These are phyloP conservation scores for Epizoanthus rinbou DNA, from an alignment of 92 coral and sea anemone genomes.

Conservation along the genomic window DNA sequence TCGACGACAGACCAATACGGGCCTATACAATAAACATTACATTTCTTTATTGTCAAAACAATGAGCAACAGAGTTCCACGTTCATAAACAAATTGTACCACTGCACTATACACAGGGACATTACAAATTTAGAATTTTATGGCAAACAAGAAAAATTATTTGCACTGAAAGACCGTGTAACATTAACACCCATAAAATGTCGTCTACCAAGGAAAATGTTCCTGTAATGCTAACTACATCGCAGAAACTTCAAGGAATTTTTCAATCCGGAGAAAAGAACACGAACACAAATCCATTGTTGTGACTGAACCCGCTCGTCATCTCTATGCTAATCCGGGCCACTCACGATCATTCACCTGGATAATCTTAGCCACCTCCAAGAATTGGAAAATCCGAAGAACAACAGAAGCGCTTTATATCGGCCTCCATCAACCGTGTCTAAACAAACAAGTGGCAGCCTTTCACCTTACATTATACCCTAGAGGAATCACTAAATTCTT, in stretches of 20 bases:
- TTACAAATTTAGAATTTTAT: neutral
- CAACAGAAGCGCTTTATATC: too few species aligned
- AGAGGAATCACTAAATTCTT: too few species aligned
- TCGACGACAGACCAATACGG: neutral
- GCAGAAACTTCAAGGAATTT: constrained; percentile 3
- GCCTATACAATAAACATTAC: too few species aligned
- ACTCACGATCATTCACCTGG: too few species aligned
- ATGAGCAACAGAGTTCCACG: neutral
- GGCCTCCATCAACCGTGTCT: too few species aligned
- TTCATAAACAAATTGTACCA: neutral
- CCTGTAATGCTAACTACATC: neutral
- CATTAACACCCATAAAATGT: neutral
- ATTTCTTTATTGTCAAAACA: neutral
- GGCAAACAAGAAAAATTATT: too few species aligned
- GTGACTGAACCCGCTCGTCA: neutral
- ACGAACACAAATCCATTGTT: too few species aligned
- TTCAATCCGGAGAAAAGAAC: neutral
- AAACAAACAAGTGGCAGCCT: too few species aligned
- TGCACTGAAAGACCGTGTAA: constrained; percentile 2
- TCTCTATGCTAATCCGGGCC: neutral
- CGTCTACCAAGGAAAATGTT: neutral
- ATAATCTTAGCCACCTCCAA: too few species aligned
- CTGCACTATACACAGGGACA: too few species aligned
- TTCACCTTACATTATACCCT: too few species aligned
- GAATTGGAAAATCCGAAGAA: too few species aligned